Evolutionary conservation across 2,888 invertebrate species (phyloP), one percentile per base, ranked within the genome.

Genomic region (Xylophagus ater): DNA sequence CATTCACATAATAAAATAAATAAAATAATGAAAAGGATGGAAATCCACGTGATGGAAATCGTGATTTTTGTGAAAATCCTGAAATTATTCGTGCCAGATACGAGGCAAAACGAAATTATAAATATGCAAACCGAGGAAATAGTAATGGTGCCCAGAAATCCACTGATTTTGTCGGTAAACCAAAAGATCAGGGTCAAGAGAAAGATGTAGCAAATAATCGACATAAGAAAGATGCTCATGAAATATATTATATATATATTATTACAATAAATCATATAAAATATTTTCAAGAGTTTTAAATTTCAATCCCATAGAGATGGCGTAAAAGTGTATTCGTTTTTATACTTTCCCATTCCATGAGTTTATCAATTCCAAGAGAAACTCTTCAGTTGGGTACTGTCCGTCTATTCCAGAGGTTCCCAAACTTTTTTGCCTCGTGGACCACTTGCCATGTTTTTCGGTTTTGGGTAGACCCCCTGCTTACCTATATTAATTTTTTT

Each of bases 131-230:
- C 4, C 44, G 38, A 10, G 36, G 32, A 15, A 14, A 31, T 3
- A 23, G 34, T 10, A 33, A 31, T 20, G 37, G 38, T 26, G 26
- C 29, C 18, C 32, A 3, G 19, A 47, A 34, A 45, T 14, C 56
- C 53, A 59, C 44, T 44, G 74, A 72, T 61, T 77, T 71, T 43
- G 61, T 64, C 55, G 89, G 88, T 15, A 78, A 76, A 51, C 69
- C 82, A 0, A 82, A 78, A 60, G 88, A 88, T 0, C 84, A 87
- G 56, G 90, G 88, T 0, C 92, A 92, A 59, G 79, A 81, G 4
- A 78, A 81, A 48, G 74, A 77, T 1, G 83, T 85, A 0, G 43
- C 78, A 1, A 61, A 69, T n/a, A 88, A 77, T 58, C 70, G 90
- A 14, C 73, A 79, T 10, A 74, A 75, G 49, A 93, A 93, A 56